Conservation (phyloP, 92 coral and sea anemone species). For the Palythoa grandis region DNA sequence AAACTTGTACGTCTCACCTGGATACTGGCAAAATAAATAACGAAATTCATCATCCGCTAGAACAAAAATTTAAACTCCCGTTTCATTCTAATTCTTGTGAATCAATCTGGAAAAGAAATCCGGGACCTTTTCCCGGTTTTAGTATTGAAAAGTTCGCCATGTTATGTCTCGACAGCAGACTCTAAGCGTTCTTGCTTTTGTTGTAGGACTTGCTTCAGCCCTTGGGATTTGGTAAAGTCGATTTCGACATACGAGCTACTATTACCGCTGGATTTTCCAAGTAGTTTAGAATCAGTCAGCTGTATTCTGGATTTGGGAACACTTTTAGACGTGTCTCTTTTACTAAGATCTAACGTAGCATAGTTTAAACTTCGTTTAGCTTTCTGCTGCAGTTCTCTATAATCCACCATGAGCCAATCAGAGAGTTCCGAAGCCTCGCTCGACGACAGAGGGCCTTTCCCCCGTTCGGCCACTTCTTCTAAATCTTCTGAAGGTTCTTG, state of each 20-base stretch:
- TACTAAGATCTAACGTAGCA: constrained; percentile 31
- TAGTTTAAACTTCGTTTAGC: constrained; percentile 12
- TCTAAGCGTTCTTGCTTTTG: constrained; percentile 55
- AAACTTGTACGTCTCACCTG: background rate
- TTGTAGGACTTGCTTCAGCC: constrained; percentile 69
- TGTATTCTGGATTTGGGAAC: background rate
- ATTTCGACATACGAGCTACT: constrained; percentile 67
- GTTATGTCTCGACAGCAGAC: constrained; percentile 18
- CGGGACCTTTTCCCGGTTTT: background rate
- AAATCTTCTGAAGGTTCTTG: background rate
- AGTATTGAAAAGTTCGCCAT: background rate
- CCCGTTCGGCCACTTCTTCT: background rate
- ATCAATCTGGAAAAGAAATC: background rate
- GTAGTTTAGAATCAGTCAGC: constrained; percentile 61
- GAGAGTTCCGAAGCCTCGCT: background rate
- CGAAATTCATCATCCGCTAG: background rate
- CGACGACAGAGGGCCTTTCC: background rate
- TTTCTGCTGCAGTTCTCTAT: background rate
- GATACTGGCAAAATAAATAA: background rate
- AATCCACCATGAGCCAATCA: constrained; percentile 5
- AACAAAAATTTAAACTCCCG: background rate
- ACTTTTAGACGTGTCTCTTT: background rate
- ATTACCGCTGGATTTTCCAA: constrained; percentile 44
- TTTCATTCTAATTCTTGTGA: background rate
- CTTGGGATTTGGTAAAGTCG: constrained; percentile 89